phyloP scores from a whole-genome alignment of 2,888 invertebrate genomes.

The Panzeria rudis region DNA sequence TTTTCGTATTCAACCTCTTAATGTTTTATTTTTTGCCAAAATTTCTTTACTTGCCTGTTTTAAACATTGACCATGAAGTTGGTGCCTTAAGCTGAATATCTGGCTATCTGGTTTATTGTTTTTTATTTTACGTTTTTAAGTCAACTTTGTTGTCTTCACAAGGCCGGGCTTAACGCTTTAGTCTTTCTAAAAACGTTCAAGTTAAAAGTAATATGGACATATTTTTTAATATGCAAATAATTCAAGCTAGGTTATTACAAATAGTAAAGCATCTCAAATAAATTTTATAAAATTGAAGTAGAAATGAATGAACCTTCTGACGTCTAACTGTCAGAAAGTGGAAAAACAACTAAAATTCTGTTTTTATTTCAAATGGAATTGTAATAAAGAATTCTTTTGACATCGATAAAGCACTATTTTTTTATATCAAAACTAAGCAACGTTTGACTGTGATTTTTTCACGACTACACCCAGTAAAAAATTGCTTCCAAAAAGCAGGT shows the following conservation, averaged over 20 bases:
- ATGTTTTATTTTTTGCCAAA: constrained; percentile 21
- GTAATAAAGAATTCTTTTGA: too few relatives aligned
- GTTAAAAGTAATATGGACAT: background rate
- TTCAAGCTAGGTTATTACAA: too few relatives aligned
- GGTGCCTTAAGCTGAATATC: constrained; percentile 16
- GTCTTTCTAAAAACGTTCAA: background rate
- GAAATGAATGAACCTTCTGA: background rate
- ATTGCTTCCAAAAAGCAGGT: too few relatives aligned
- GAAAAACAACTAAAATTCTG: too few relatives aligned
- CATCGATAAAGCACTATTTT: too few relatives aligned
- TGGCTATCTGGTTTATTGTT: background rate
- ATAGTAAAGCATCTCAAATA: background rate
- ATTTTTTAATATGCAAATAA: background rate
- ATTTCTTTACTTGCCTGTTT: constrained; percentile 36
- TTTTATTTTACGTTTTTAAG: background rate
- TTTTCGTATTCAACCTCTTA: constrained; percentile 1
- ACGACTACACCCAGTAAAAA: too few relatives aligned
- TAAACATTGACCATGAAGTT: constrained; percentile 67
- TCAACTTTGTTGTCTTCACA: background rate
- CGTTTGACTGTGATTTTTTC: too few relatives aligned
- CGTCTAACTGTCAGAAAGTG: too few relatives aligned
- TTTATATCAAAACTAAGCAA: too few relatives aligned
- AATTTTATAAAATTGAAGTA: background rate
- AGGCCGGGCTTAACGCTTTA: background rate
- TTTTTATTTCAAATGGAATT: too few relatives aligned